Conservation (phyloP, 2,797 vertebrate species). For the Pangasius djambal region DNA sequence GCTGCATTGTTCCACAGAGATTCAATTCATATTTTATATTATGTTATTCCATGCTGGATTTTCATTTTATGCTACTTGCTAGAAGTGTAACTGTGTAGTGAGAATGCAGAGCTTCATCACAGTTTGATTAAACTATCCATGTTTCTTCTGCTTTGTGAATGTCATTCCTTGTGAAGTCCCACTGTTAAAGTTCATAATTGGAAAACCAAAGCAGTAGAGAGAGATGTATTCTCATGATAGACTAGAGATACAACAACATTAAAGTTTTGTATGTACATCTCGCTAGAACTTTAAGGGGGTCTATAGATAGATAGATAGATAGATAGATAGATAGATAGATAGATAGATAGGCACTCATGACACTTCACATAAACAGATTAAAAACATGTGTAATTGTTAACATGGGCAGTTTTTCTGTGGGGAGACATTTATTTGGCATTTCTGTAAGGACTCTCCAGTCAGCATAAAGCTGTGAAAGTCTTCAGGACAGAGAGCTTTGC, state of each 20-base stretch:
- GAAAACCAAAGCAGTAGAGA: neutral
- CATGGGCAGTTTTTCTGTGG: too few species aligned
- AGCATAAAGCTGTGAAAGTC: too few species aligned
- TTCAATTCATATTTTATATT: slow-evolving; percentile 15
- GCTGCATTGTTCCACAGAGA: slow-evolving; percentile 26
- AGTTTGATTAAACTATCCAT: slow-evolving; percentile 6
- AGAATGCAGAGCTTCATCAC: slow-evolving; percentile 11
- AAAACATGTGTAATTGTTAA: too few species aligned
- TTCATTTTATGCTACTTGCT: slow-evolving; percentile 3
- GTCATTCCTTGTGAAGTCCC: neutral
- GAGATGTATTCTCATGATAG: neutral
- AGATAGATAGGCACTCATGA: too few species aligned
- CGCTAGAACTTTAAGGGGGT: too few species aligned
- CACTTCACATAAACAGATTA: too few species aligned
- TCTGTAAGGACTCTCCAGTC: too few species aligned
- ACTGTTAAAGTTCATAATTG: slow-evolving; percentile 3
- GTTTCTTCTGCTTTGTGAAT: neutral
- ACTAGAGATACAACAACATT: slow-evolving; percentile 1
- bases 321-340: too few species aligned
- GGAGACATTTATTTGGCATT: too few species aligned
- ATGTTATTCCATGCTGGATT: slow-evolving; percentile 16
- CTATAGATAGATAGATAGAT: too few species aligned
- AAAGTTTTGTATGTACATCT: neutral
- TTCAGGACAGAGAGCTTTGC: too few species aligned
- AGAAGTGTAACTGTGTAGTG: neutral